phyloP scores from a whole-genome alignment of 1,140 invertebrate species.

The Pomacea maculata region DNA sequence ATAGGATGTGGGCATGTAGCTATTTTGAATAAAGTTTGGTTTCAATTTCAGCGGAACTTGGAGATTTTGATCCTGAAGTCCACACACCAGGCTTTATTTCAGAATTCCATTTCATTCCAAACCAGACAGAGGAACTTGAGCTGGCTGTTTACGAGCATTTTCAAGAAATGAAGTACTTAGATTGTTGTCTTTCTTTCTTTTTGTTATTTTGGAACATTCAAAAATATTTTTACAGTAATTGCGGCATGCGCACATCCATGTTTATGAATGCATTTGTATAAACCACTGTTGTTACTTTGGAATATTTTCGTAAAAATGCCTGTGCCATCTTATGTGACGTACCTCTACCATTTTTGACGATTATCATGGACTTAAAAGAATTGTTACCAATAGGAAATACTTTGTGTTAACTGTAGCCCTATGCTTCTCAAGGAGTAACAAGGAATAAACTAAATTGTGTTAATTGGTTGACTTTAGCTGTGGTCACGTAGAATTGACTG shows the following conservation, averaged over 20 bases:
- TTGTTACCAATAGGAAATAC: background rate
- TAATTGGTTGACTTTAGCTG: background rate
- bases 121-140: conserved; percentile 90
- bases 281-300: background rate
- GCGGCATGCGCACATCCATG: background rate
- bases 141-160: conserved; percentile 88
- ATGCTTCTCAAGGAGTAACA: no score
- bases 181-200: background rate
- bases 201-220: background rate
- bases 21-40: background rate
- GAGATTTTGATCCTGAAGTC: conserved; percentile 90
- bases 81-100: conserved; percentile 96
- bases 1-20: no score
- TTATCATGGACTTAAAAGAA: conserved; percentile 2
- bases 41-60: conserved; percentile 84
- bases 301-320: no score
- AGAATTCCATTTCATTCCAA: conserved; percentile 90
- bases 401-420: background rate
- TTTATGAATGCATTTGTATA: background rate
- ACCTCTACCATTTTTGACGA: no score
- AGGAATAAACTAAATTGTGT: background rate
- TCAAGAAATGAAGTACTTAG: conserved; percentile 74
- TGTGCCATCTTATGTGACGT: no score
- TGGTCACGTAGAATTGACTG: background rate
- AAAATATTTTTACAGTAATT: background rate